These are phyloP conservation scores for Scelioninae gen. 1 DNA, from an alignment of 2,888 invertebrate species.

Conservation along the genomic window DNA sequence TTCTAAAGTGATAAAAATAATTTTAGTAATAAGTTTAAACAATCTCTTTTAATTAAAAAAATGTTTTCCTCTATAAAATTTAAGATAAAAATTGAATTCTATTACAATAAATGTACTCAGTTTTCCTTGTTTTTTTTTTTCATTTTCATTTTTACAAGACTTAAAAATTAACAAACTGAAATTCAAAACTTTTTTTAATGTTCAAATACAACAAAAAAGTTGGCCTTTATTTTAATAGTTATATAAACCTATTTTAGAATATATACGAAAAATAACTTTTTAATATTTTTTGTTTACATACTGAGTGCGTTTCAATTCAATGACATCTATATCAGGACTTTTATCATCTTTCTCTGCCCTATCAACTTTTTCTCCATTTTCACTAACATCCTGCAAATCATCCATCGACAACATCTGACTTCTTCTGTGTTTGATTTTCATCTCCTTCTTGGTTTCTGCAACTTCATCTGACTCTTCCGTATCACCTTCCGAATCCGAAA, in stretches of 20 bases:
- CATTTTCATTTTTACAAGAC: too few relatives aligned
- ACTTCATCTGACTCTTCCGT: slow-evolving; percentile 80
- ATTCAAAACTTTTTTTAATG: too few relatives aligned
- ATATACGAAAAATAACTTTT: not conserved
- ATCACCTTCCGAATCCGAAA: slow-evolving; percentile 82
- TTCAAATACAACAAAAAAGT: too few relatives aligned
- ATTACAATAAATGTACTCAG: too few relatives aligned
- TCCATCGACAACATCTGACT: slow-evolving; percentile 85
- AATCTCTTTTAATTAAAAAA: too few relatives aligned
- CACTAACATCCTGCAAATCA: slow-evolving; percentile 86
- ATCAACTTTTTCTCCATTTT: slow-evolving; percentile 84
- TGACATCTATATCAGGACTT: slow-evolving; percentile 84
- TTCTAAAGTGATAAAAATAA: too few relatives aligned
- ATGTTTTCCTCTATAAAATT: too few relatives aligned
- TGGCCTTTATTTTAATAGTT: not conserved
- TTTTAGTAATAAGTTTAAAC: too few relatives aligned
- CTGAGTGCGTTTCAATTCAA: slow-evolving; percentile 91
- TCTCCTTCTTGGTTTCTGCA: slow-evolving; percentile 78
- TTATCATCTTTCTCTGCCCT: slow-evolving; percentile 87
- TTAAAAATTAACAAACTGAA: too few relatives aligned
- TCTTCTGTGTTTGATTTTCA: slow-evolving; percentile 81
- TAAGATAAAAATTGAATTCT: too few relatives aligned
- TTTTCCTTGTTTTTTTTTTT: too few relatives aligned
- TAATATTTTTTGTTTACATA: slow-evolving; percentile 81
- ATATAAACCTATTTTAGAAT: too few relatives aligned